phyloP scores from a whole-genome alignment of 2,888 invertebrate species.

The Drosophila meridionalis region DNA sequence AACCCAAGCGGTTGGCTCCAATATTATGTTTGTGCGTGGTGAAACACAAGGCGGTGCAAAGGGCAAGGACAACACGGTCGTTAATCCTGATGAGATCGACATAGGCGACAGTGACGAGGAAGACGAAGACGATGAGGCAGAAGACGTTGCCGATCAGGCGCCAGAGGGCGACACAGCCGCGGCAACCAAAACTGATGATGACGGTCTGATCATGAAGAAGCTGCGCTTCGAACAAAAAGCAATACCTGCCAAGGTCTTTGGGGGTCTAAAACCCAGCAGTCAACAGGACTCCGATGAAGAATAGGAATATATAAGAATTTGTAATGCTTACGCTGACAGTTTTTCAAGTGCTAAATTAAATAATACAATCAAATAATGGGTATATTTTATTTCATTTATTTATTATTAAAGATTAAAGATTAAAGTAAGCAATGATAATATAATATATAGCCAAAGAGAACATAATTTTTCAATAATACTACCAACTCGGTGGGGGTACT shows the following conservation, averaged over 20 bases:
- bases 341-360: background rate
- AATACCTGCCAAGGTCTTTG: slow-evolving; percentile 96
- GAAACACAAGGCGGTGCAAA: slow-evolving; percentile 92
- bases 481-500: too few relatives aligned
- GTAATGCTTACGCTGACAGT: background rate
- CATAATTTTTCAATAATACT: too few relatives aligned
- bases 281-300: slow-evolving; percentile 79
- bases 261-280: slow-evolving; percentile 87
- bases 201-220: slow-evolving; percentile 87
- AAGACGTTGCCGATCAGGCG: slow-evolving; percentile 88
- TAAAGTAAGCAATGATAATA: too few relatives aligned
- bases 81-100: slow-evolving; percentile 95
- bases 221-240: slow-evolving; percentile 93
- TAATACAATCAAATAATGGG: background rate
- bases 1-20: slow-evolving; percentile 83
- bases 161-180: slow-evolving; percentile 20
- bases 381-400: background rate
- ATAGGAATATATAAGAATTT: slow-evolving; percentile 8
- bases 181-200: slow-evolving; percentile 85
- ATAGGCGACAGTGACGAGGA: slow-evolving; percentile 91
- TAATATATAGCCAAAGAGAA: too few relatives aligned
- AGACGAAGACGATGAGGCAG: slow-evolving; percentile 87
- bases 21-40: slow-evolving; percentile 94
- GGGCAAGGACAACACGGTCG: slow-evolving; percentile 87
- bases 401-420: too few relatives aligned